These are phyloP conservation scores for Tachyglossus aculeatus DNA, from an alignment of 2,797 vertebrate genomes.

Conservation along the genomic window DNA sequence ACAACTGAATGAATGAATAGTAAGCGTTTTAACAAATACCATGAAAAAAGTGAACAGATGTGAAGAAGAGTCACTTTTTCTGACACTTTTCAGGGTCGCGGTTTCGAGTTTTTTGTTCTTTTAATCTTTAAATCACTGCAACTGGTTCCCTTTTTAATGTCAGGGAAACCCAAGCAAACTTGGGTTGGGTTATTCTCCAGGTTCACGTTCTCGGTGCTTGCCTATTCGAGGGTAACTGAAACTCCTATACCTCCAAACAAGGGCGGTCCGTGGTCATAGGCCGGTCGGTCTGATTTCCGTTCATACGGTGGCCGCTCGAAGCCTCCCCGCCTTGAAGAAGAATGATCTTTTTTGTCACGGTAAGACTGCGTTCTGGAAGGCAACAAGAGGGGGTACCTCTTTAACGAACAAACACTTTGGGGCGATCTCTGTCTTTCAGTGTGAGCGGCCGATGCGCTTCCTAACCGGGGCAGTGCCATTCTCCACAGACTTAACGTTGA, in stretches of 20 bases:
- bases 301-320: slow-evolving; percentile 89
- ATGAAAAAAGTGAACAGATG: too few relatives aligned
- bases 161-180: too few relatives aligned
- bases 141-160: too few relatives aligned
- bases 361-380: slow-evolving; percentile 78
- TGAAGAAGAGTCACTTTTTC: too few relatives aligned
- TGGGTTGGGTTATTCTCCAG: too few relatives aligned
- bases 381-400: slow-evolving; percentile 75
- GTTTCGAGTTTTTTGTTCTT: too few relatives aligned
- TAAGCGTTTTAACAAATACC: too few relatives aligned
- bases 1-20: too few relatives aligned
- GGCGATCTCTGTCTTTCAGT: slow-evolving; percentile 6
- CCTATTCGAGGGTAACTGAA: slow-evolving; percentile 1
- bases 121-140: too few relatives aligned
- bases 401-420: slow-evolving; percentile 32
- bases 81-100: too few relatives aligned
- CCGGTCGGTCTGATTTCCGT: slow-evolving; percentile 82
- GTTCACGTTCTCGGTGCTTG: slow-evolving; percentile 9
- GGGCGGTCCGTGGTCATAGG: slow-evolving; percentile 82
- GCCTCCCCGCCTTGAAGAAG: slow-evolving; percentile 81
- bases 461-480: too few relatives aligned
- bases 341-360: slow-evolving; percentile 83
- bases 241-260: slow-evolving; percentile 81
- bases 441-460: too few relatives aligned
- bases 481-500: background rate